These are phyloP conservation scores for Pseudochromis fuscus DNA, from an alignment of 2,797 vertebrate genomes.

Conservation along the genomic window DNA sequence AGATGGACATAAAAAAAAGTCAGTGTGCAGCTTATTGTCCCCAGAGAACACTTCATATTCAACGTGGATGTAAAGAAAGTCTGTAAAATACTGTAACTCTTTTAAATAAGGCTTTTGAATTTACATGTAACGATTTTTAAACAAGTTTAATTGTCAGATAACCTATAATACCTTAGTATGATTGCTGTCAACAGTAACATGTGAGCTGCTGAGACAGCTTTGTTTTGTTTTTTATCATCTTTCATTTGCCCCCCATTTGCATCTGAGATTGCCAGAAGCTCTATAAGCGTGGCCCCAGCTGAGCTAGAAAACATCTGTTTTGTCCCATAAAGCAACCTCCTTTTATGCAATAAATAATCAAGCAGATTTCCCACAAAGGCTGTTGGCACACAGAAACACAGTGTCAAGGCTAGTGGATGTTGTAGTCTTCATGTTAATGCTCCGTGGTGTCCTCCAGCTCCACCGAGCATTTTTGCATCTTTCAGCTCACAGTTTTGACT, in stretches of 20 bases:
- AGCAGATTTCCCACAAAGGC: constrained; percentile 43
- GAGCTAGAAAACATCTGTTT: constrained; percentile 55
- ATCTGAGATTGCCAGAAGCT: constrained; percentile 37
- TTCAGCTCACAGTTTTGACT: constrained; percentile 4
- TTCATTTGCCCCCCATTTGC: constrained; percentile 41
- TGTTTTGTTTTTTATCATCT: constrained; percentile 8
- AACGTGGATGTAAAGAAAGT: too few species aligned
- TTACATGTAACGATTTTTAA: neutral
- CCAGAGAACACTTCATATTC: too few species aligned
- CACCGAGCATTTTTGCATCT: neutral
- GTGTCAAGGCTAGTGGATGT: constrained; percentile 26
- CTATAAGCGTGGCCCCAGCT: constrained; percentile 8
- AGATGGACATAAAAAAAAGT: too few species aligned
- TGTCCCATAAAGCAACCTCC: constrained; percentile 41
- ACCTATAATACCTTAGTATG: neutral
- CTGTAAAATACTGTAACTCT: neutral
- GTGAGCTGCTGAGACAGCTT: constrained; percentile 6
- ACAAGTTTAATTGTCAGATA: neutral
- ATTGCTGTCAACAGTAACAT: constrained; percentile 23
- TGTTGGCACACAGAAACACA: constrained; percentile 36
- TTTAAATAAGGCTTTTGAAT: constrained; percentile 3
- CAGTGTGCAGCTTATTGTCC: too few species aligned
- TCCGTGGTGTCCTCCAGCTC: neutral
- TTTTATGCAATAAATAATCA: constrained; percentile 32
- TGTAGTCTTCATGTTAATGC: constrained; percentile 15